Evolutionary conservation across 2,888 invertebrate genomes (phyloP).

Genomic region (Xestoiulus laeticollis): DNA sequence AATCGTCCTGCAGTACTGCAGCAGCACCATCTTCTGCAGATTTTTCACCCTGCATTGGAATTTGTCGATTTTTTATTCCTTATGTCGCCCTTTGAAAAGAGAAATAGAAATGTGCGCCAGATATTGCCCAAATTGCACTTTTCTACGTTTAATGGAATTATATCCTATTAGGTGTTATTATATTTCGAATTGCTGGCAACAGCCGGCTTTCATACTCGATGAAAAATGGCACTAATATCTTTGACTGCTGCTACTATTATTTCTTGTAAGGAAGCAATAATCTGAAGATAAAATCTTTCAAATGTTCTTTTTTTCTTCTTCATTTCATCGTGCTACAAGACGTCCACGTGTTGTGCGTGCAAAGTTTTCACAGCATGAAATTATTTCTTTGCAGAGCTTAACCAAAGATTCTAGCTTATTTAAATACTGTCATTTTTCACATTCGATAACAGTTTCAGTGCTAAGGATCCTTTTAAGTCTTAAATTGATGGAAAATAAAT

Average conservation of each 20-base stretch:
- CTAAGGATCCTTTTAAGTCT: not conserved
- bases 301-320: not conserved
- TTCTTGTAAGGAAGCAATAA: not conserved
- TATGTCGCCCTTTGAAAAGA: not conserved
- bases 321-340: not conserved
- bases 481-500: no score
- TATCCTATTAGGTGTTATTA: slow-evolving; percentile 6
- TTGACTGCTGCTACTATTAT: slow-evolving; percentile 20
- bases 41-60: not conserved
- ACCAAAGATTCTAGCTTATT: no score
- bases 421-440: not conserved
- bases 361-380: not conserved
- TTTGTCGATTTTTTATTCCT: not conserved
- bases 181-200: not conserved
- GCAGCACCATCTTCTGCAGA: no score
- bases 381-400: no score
- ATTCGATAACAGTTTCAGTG: not conserved
- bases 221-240: not conserved
- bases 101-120: not conserved
- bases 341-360: not conserved
- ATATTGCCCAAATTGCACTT: slow-evolving; percentile 22
- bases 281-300: slow-evolving; percentile 1
- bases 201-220: not conserved
- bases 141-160: slow-evolving; percentile 22
- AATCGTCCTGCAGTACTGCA: no score